phyloP scores from a whole-genome alignment of 2,888 invertebrate species.

The Colostygia pectinataria region DNA sequence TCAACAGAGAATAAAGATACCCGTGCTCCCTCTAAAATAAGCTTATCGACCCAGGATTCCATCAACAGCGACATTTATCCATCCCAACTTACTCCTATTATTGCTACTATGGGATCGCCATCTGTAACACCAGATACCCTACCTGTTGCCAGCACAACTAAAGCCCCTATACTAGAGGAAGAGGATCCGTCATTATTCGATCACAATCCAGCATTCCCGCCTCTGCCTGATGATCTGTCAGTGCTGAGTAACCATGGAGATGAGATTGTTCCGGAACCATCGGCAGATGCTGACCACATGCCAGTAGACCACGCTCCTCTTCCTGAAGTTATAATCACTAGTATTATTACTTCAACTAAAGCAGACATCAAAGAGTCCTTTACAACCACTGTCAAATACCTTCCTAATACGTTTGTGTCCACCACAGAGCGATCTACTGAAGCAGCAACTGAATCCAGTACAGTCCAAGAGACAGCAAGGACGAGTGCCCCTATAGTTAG shows the following conservation, averaged over 20 bases:
- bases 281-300: slow-evolving; percentile 55
- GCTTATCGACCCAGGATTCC: slow-evolving; percentile 65
- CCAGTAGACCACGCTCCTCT: slow-evolving; percentile 37
- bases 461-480: slow-evolving; percentile 38
- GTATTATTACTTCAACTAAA: slow-evolving; percentile 43
- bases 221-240: slow-evolving; percentile 72
- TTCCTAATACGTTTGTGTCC: slow-evolving; percentile 40
- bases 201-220: slow-evolving; percentile 76
- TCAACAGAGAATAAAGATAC: slow-evolving; percentile 48
- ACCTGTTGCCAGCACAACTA: slow-evolving; percentile 52
- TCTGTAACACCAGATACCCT: slow-evolving; percentile 41
- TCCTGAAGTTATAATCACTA: slow-evolving; percentile 50
- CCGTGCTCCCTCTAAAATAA: slow-evolving; percentile 65
- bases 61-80: slow-evolving; percentile 61
- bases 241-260: slow-evolving; percentile 69
- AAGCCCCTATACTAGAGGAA: slow-evolving; percentile 64
- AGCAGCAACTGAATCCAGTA: slow-evolving; percentile 36
- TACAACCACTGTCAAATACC: slow-evolving; percentile 45
- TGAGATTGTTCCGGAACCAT: slow-evolving; percentile 63
- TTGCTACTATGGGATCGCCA: slow-evolving; percentile 54
- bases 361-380: slow-evolving; percentile 41
- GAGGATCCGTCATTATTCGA: slow-evolving; percentile 64
- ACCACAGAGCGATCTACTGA: slow-evolving; percentile 45
- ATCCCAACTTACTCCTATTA: slow-evolving; percentile 51
- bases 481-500: slow-evolving; percentile 44